These are phyloP conservation scores for Apeira syringaria DNA, from an alignment of 2,888 invertebrate species.

Conservation along the genomic window DNA sequence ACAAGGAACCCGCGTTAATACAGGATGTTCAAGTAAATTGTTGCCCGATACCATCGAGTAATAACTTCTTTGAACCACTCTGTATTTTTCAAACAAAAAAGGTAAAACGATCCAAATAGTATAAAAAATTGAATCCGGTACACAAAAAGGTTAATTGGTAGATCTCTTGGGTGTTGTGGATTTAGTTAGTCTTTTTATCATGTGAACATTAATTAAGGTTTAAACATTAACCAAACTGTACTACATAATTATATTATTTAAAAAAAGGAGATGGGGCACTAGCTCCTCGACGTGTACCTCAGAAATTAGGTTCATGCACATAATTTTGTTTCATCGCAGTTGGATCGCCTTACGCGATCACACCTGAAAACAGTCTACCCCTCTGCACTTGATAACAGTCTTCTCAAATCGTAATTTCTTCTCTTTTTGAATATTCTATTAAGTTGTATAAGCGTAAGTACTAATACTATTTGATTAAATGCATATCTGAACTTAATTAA, in stretches of 20 bases:
- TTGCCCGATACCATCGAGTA: conserved; percentile 64
- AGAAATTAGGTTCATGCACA: too few species aligned
- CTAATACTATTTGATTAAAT: conserved; percentile 97
- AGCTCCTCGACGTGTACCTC: too few species aligned
- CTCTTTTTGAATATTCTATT: conserved; percentile 96
- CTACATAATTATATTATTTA: too few species aligned
- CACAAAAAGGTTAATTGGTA: conserved; percentile 19
- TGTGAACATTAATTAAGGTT: conserved; percentile 16
- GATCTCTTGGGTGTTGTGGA: conserved; percentile 3
- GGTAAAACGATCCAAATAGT: too few species aligned
- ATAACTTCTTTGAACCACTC: conserved; percentile 69
- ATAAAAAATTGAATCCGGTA: conserved; percentile 24
- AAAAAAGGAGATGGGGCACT: too few species aligned
- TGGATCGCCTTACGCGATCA: too few species aligned
- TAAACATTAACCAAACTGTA: too few species aligned
- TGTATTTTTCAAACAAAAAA: conserved; percentile 45
- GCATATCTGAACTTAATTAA: conserved; percentile 95
- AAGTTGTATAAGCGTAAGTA: conserved; percentile 93
- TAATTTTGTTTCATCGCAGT: too few species aligned
- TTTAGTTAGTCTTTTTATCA: neutral
- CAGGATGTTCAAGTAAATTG: conserved; percentile 56
- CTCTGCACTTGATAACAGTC: conserved; percentile 95
- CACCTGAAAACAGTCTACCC: too few species aligned
- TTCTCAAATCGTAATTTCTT: conserved; percentile 96
- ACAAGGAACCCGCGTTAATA: conserved; percentile 54